Conservation (phyloP, 1,140 invertebrate genomes). For the Ceratina australensis region DNA sequence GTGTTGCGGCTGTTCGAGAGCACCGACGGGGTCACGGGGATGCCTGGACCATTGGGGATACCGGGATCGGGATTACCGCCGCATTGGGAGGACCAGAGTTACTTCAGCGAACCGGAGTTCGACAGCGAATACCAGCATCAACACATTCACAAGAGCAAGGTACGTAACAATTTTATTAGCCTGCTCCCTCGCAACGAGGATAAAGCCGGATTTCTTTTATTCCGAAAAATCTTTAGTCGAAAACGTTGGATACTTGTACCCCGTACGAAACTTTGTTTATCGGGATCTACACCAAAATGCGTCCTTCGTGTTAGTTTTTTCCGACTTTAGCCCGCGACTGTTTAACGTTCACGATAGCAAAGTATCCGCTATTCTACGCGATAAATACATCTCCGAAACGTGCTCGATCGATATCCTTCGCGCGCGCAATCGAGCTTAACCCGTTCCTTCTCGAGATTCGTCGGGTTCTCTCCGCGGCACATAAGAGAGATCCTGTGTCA, state of each 20-base stretch:
- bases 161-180: slow-evolving; percentile 67
- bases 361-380: not conserved
- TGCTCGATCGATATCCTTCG: not conserved
- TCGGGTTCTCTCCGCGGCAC: slow-evolving; percentile 9
- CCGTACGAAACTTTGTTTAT: too few relatives aligned
- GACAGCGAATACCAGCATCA: slow-evolving; percentile 96
- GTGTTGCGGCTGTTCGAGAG: slow-evolving; percentile 94
- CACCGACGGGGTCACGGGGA: slow-evolving; percentile 84
- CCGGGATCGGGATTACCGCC: slow-evolving; percentile 74
- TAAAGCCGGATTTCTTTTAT: too few relatives aligned
- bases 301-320: too few relatives aligned
- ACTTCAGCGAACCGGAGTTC: slow-evolving; percentile 96
- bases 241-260: too few relatives aligned
- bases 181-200: too few relatives aligned
- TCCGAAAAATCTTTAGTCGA: too few relatives aligned
- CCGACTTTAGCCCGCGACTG: too few relatives aligned
- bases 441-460: not conserved
- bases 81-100: slow-evolving; percentile 88
- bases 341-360: too few relatives aligned
- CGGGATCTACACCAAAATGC: too few relatives aligned
- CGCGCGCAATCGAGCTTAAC: slow-evolving; percentile 14
- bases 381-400: slow-evolving; percentile 31
- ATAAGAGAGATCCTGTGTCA: slow-evolving; percentile 29
- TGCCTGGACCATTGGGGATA: slow-evolving; percentile 79
- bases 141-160: slow-evolving; percentile 95